phyloP scores from a whole-genome alignment of 2,113 vertebrate genomes.

The Prunella fulvescens region DNA sequence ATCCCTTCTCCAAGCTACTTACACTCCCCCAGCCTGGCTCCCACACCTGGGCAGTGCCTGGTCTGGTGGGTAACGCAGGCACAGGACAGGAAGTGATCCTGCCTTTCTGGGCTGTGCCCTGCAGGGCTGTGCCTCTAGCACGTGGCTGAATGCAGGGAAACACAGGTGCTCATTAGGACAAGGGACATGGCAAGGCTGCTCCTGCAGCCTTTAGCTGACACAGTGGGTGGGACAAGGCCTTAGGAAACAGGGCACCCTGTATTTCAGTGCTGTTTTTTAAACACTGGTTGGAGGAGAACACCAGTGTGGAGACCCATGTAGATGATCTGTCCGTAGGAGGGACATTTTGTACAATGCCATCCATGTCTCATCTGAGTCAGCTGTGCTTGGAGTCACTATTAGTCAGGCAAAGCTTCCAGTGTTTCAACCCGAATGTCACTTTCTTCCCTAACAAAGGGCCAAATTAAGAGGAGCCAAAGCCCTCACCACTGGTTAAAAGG shows the following conservation, averaged over 20 bases:
- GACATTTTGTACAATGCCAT: neutral
- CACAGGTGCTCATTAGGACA: neutral
- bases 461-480: neutral
- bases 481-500: neutral
- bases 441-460: conserved; percentile 17
- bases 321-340: neutral
- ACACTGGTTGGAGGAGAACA: neutral
- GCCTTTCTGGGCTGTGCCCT: neutral
- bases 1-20: neutral
- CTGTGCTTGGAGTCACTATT: neutral
- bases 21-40: neutral
- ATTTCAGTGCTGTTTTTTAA: neutral
- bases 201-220: neutral
- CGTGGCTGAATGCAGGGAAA: neutral
- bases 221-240: neutral
- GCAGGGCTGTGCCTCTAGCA: neutral
- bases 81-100: accelerated
- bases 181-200: neutral
- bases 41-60: neutral
- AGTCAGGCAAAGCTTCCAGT: conserved; percentile 7
- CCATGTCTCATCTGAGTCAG: neutral
- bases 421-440: neutral
- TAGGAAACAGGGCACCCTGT: neutral
- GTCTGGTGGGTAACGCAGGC: too few relatives aligned
- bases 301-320: accelerated